Conservation (phyloP, 2,888 invertebrate species). For the Drosophila barbarae region DNA sequence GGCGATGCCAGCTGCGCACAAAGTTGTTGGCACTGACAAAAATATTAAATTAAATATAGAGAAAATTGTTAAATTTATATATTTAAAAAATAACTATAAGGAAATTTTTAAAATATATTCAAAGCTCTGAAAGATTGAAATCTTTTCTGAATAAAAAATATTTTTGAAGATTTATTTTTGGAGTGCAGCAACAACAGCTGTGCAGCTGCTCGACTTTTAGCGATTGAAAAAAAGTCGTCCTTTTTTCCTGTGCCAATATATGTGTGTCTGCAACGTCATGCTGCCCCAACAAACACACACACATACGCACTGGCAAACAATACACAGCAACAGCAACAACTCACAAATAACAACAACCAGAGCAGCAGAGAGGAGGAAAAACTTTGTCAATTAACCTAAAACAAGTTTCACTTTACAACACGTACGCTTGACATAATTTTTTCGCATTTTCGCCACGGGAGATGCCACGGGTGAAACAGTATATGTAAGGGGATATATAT, state of each 20-base stretch:
- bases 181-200: slow-evolving; percentile 24
- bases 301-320: slow-evolving; percentile 19
- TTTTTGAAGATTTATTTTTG: not conserved
- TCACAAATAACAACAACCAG: slow-evolving; percentile 29
- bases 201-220: slow-evolving; percentile 49
- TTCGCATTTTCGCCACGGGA: slow-evolving; percentile 40
- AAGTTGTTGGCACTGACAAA: slow-evolving; percentile 49
- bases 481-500: not conserved
- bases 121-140: accelerated
- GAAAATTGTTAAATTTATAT: no score
- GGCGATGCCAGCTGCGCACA: slow-evolving; percentile 59
- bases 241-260: slow-evolving; percentile 19
- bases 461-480: slow-evolving; percentile 12
- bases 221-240: slow-evolving; percentile 49
- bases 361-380: slow-evolving; percentile 53
- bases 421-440: slow-evolving; percentile 62
- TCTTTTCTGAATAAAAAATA: accelerated
- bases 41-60: not conserved
- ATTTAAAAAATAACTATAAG: no score
- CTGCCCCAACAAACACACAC: slow-evolving; percentile 9
- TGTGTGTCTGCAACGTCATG: slow-evolving; percentile 25
- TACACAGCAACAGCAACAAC: slow-evolving; percentile 6
- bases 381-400: slow-evolving; percentile 75
- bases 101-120: no score
- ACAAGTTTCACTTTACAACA: slow-evolving; percentile 70